These are phyloP conservation scores for Carcina quercana DNA, from an alignment of 2,888 invertebrate species.

Conservation along the genomic window DNA sequence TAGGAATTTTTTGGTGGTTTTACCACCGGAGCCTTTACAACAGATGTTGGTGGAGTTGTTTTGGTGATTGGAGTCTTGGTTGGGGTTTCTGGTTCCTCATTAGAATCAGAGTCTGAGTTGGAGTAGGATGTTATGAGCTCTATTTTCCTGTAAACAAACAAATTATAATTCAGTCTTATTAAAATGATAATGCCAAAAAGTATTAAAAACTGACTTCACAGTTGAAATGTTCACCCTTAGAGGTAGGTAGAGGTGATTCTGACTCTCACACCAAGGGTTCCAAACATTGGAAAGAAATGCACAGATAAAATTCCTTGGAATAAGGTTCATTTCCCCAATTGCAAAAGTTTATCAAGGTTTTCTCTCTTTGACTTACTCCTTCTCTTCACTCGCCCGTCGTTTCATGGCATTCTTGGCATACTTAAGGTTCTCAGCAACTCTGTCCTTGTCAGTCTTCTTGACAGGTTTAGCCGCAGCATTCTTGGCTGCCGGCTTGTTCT, in stretches of 20 bases:
- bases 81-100: constrained; percentile 53
- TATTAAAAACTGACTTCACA: too few relatives aligned
- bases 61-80: constrained; percentile 21
- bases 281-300: too few relatives aligned
- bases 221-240: too few relatives aligned
- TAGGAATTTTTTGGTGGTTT: constrained; percentile 15
- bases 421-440: constrained; percentile 22
- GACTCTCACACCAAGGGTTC: too few relatives aligned
- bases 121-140: constrained; percentile 73
- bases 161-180: neutral
- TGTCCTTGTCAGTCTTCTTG: constrained; percentile 13
- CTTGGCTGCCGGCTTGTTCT: constrained; percentile 30
- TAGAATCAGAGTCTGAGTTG: constrained; percentile 71
- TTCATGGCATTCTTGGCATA: constrained; percentile 20
- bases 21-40: constrained; percentile 12
- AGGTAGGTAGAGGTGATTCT: too few relatives aligned
- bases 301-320: too few relatives aligned
- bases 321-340: too few relatives aligned
- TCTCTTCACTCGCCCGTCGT: constrained; percentile 42
- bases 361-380: constrained; percentile 58
- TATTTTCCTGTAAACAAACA: constrained; percentile 55
- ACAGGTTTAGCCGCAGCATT: constrained; percentile 22
- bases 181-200: too few relatives aligned
- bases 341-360: neutral
- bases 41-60: constrained; percentile 8